Conservation (phyloP, 1,140 invertebrate species). For the Drosophila watanabei region DNA sequence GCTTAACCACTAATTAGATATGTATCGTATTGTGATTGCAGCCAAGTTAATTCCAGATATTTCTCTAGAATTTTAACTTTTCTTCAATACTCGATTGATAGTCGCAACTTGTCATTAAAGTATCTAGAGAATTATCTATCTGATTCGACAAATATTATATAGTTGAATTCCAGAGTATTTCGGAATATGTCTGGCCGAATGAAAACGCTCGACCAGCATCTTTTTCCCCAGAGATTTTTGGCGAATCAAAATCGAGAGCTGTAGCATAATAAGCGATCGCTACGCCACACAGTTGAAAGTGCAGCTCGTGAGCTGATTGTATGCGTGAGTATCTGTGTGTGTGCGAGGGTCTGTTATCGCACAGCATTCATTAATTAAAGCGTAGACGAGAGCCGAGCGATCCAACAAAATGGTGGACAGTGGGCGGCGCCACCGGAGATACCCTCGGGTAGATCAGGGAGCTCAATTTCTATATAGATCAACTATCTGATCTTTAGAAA, state of each 20-base stretch:
- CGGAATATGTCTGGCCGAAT: neutral
- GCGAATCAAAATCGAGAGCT: constrained; percentile 70
- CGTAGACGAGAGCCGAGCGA: constrained; percentile 29
- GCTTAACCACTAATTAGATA: constrained; percentile 6
- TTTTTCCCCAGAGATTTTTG: neutral
- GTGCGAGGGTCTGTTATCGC: constrained; percentile 49
- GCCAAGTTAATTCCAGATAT: neutral
- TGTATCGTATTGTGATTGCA: constrained; percentile 10
- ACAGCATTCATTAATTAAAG: constrained; percentile 75
- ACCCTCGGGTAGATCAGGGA: neutral
- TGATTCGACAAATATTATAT: neutral
- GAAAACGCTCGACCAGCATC: constrained; percentile 1
- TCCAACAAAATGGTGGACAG: constrained; percentile 67
- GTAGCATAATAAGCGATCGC: constrained; percentile 67
- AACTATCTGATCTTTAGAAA: neutral
- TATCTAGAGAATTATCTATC: neutral
- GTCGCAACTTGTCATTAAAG: neutral
- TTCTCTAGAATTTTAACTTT: neutral
- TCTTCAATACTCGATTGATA: neutral
- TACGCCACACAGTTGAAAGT: constrained; percentile 55
- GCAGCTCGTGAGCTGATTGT: constrained; percentile 25
- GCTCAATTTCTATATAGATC: neutral
- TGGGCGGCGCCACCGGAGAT: constrained; percentile 48
- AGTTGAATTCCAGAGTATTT: neutral
- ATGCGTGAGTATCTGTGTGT: constrained; percentile 27